phyloP scores from a whole-genome alignment of 2,888 invertebrate genomes.

The Athalia cordata region DNA sequence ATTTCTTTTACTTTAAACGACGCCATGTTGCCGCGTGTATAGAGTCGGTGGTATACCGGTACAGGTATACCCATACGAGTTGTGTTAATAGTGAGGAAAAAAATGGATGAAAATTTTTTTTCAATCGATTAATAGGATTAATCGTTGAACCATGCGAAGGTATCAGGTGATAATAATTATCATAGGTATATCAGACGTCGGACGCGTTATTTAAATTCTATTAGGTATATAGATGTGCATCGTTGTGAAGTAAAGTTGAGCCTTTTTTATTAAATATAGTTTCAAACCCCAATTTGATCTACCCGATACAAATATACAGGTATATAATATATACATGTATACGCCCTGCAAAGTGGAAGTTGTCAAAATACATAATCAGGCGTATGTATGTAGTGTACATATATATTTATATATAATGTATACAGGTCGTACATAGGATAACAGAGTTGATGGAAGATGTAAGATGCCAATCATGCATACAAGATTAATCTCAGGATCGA shows the following conservation, averaged over 20 bases:
- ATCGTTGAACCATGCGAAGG: too few species aligned
- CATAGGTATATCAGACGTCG: too few species aligned
- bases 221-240: too few species aligned
- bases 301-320: too few species aligned
- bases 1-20: not conserved
- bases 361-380: not conserved
- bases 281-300: too few species aligned
- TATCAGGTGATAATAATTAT: too few species aligned
- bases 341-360: not conserved
- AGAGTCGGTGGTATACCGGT: not conserved
- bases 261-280: too few species aligned
- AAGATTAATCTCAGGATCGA: slow-evolving; percentile 9
- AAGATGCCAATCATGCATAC: slow-evolving; percentile 28
- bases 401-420: not conserved
- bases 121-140: too few species aligned
- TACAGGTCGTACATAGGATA: not conserved
- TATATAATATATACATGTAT: not conserved
- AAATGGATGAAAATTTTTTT: too few species aligned
- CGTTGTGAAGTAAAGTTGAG: too few species aligned
- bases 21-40: slow-evolving; percentile 17
- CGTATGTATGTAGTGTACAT: not conserved
- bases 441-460: not conserved
- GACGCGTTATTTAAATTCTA: too few species aligned
- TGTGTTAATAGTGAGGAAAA: not conserved
- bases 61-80: not conserved